Conservation (phyloP, 2,888 invertebrate genomes). For the Platycheirus rosarum region DNA sequence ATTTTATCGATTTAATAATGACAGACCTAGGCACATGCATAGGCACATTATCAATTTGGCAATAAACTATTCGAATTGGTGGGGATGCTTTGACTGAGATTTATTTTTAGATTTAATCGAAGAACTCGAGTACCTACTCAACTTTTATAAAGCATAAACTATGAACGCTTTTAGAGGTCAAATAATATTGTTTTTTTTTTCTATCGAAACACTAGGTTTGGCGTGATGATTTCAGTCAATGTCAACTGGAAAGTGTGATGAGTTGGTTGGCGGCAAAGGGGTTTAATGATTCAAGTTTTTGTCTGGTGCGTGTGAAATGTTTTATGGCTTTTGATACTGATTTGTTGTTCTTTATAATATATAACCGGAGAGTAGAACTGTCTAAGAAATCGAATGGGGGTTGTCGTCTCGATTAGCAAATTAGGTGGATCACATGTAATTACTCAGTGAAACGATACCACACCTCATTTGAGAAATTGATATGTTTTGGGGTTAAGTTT, state of each 20-base stretch:
- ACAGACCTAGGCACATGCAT: neutral
- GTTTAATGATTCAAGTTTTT: conserved; percentile 7
- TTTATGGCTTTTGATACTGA: neutral
- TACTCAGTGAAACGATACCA: neutral
- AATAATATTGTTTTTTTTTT: conserved; percentile 15
- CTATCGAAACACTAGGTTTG: neutral
- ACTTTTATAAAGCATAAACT: neutral
- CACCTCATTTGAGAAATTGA: conserved; percentile 13
- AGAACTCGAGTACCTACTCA: conserved; percentile 13
- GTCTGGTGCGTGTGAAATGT: conserved; percentile 2
- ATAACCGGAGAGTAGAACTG: neutral
- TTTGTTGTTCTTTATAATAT: neutral
- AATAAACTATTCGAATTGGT: conserved; percentile 19
- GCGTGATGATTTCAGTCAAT: neutral
- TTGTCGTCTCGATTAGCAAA: conserved; percentile 10
- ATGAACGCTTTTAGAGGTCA: conserved; percentile 37
- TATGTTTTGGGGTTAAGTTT: neutral
- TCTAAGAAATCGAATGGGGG: too few relatives aligned
- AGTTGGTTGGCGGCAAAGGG: conserved; percentile 11
- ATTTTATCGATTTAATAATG: conserved; percentile 48
- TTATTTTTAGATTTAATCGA: conserved; percentile 44
- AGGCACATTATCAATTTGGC: conserved; percentile 36
- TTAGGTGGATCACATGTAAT: conserved; percentile 8
- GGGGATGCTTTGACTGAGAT: conserved; percentile 25
- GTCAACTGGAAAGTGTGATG: conserved; percentile 11